Percentiles rank a stretch among this genome's conserved stretches.
Evolutionary conservation across 2,888 invertebrate genomes (phyloP).

Genomic region (Polyploca ridens): DNA sequence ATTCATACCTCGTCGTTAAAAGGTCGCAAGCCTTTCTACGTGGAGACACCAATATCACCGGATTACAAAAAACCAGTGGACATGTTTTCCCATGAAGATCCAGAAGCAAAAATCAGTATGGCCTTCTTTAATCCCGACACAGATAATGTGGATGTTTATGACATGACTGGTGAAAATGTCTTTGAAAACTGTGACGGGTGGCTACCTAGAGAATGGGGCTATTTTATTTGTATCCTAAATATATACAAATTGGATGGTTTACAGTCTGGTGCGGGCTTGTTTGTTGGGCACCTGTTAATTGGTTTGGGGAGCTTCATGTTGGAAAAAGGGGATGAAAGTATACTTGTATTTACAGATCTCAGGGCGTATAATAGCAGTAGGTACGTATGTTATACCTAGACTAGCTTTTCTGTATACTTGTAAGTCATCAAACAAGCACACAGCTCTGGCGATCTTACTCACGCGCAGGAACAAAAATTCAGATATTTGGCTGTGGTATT

Average conservation of each 20-base stretch:
- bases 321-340: neutral
- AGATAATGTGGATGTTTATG: neutral
- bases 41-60: neutral
- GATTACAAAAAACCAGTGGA: neutral
- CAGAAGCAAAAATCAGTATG: neutral
- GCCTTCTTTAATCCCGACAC: neutral
- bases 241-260: neutral
- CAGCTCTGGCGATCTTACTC: no score
- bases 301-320: neutral
- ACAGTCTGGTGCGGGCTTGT: neutral
- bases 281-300: neutral
- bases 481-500: no score
- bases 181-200: neutral
- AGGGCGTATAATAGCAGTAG: neutral
- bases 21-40: neutral
- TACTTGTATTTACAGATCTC: neutral
- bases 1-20: neutral
- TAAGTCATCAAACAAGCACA: no score
- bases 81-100: neutral
- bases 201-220: neutral
- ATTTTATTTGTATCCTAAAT: slow-evolving; percentile 2
- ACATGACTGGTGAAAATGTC: neutral
- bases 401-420: no score
- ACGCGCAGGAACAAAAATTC: no score
- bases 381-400: neutral